These are phyloP conservation scores for Saturnia japonica DNA, from an alignment of 2,888 invertebrate species.

Conservation along the genomic window DNA sequence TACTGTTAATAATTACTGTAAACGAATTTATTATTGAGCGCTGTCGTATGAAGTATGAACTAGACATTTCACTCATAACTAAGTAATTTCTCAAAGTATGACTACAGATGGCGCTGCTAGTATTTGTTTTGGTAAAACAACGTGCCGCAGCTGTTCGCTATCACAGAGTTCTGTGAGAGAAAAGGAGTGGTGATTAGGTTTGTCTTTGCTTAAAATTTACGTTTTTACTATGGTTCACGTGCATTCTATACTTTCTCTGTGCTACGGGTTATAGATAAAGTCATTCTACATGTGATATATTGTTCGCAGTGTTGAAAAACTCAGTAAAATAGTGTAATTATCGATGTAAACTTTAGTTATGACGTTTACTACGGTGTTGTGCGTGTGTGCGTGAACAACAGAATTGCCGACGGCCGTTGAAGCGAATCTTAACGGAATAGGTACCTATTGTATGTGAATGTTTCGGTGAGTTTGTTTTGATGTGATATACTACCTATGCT, in stretches of 20 bases:
- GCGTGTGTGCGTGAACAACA: slow-evolving; percentile 73
- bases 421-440: slow-evolving; percentile 79
- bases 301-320: slow-evolving; percentile 62
- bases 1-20: neutral
- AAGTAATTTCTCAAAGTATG: neutral
- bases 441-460: slow-evolving; percentile 56
- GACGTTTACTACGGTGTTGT: slow-evolving; percentile 75
- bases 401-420: slow-evolving; percentile 75
- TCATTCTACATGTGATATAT: slow-evolving; percentile 61
- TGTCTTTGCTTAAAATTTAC: slow-evolving; percentile 72
- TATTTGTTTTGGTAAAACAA: slow-evolving; percentile 77
- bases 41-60: neutral
- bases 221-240: slow-evolving; percentile 74
- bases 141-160: slow-evolving; percentile 81
- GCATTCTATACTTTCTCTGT: slow-evolving; percentile 53
- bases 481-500: slow-evolving; percentile 55
- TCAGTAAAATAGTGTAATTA: slow-evolving; percentile 68
- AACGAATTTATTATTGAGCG: slow-evolving; percentile 1
- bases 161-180: slow-evolving; percentile 80
- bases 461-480: slow-evolving; percentile 72
- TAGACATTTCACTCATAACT: slow-evolving; percentile 27
- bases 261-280: slow-evolving; percentile 57
- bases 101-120: slow-evolving; percentile 61
- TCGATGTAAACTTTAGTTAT: slow-evolving; percentile 74
- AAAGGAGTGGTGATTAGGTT: slow-evolving; percentile 81